These are phyloP conservation scores for Trachelus iudaicus DNA, from an alignment of 2,888 invertebrate species.

Conservation along the genomic window DNA sequence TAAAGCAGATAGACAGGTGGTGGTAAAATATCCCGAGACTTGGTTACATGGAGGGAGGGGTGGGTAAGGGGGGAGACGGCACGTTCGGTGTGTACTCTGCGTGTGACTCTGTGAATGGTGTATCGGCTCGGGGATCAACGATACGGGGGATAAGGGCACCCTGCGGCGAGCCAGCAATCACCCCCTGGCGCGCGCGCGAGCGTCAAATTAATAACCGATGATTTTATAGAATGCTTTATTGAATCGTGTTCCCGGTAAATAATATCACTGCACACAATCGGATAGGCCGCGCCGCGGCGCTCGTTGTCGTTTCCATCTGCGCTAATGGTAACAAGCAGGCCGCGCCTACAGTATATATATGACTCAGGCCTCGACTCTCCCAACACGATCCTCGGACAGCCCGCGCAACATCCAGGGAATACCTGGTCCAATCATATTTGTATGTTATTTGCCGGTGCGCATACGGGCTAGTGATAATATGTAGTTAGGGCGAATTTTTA, in stretches of 20 bases:
- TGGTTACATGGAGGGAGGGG: background rate
- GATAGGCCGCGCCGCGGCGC: conserved; percentile 7
- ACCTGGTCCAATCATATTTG: too few species aligned
- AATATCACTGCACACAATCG: conserved; percentile 49
- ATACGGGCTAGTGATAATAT: too few species aligned
- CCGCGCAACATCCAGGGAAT: too few species aligned
- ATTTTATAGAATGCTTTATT: conserved; percentile 62
- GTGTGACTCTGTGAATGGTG: background rate
- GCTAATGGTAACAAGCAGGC: conserved; percentile 9
- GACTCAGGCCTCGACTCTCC: background rate
- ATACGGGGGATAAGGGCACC: conserved; percentile 47
- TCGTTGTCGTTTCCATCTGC: conserved; percentile 9
- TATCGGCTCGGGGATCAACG: conserved; percentile 29
- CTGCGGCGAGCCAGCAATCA: conserved; percentile 48
- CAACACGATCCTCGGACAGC: background rate
- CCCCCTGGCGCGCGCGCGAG: conserved; percentile 52
- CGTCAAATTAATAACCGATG: conserved; percentile 65
- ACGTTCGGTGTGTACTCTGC: background rate
- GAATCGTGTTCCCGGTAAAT: conserved; percentile 56
- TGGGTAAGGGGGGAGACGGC: background rate
- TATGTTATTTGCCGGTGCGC: too few species aligned
- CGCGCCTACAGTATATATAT: background rate
- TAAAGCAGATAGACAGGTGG: background rate
- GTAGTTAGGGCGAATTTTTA: too few species aligned
- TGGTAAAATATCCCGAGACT: background rate